Percentiles rank a stretch among this genome's conserved stretches.
Conservation (phyloP, 2,888 invertebrate genomes). For the Ornithoptera priamus region DNA sequence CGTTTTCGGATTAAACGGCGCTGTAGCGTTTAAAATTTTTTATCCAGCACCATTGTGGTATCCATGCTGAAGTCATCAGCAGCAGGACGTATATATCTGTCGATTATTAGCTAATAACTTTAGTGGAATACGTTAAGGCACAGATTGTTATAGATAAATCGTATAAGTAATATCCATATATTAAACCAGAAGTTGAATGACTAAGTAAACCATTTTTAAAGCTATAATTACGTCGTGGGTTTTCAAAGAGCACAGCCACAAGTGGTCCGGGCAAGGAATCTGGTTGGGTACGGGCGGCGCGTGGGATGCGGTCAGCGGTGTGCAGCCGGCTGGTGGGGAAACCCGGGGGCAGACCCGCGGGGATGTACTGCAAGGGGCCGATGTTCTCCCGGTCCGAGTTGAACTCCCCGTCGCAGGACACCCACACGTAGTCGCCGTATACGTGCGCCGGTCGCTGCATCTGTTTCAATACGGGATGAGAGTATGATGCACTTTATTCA, state of each 20-base stretch:
- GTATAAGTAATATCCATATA: too few relatives aligned
- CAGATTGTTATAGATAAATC: too few relatives aligned
- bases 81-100: too few relatives aligned
- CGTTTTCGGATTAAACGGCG: too few relatives aligned
- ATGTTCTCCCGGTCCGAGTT: conserved; percentile 88
- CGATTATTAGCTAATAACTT: too few relatives aligned
- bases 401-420: conserved; percentile 90
- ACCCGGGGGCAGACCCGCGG: conserved; percentile 80
- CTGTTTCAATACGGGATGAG: conserved; percentile 37
- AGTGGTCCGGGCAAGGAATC: conserved; percentile 62
- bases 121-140: too few relatives aligned
- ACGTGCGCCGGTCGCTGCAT: conserved; percentile 55
- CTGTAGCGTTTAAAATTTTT: too few relatives aligned
- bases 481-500: too few relatives aligned
- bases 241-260: conserved; percentile 65
- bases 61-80: too few relatives aligned
- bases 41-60: too few relatives aligned
- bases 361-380: conserved; percentile 85
- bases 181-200: too few relatives aligned
- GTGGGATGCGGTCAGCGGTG: conserved; percentile 60
- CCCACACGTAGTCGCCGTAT: conserved; percentile 85
- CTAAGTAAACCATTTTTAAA: neutral
- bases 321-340: conserved; percentile 69
- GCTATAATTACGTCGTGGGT: conserved; percentile 59
- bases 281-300: conserved; percentile 54